A percentile compares a stretch with the other conserved stretches of the same genome.
Evolutionary conservation across 2,888 invertebrate species (phyloP).

Genomic region (Xestia sexstrigata): DNA sequence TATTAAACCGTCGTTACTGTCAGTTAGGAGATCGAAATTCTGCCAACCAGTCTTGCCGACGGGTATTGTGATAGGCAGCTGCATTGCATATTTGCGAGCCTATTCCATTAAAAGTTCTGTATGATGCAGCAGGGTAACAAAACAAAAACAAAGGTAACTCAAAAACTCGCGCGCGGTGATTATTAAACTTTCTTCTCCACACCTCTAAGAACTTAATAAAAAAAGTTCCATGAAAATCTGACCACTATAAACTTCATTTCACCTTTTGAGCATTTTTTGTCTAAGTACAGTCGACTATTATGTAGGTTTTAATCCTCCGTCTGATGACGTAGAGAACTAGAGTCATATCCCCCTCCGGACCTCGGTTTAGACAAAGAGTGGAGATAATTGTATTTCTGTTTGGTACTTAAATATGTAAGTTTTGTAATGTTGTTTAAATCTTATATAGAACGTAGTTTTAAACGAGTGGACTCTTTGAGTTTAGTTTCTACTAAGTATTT

Average conservation of each 20-base stretch:
- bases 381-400: slow-evolving; percentile 36
- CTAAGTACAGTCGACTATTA: neutral
- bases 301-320: slow-evolving; percentile 6
- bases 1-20: no score
- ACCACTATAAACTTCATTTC: neutral
- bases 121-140: no score
- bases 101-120: no score
- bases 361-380: neutral
- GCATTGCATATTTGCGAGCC: no score
- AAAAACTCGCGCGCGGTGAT: no score
- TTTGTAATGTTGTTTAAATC: slow-evolving; percentile 23
- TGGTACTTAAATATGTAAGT: slow-evolving; percentile 16
- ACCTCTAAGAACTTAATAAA: neutral
- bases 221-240: neutral
- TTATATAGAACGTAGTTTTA: neutral
- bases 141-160: no score
- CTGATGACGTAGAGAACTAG: neutral
- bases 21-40: no score
- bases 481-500: neutral
- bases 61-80: no score
- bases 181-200: no score
- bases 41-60: no score
- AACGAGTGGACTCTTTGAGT: neutral
- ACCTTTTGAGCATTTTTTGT: neutral
- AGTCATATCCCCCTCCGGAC: no score